Base-by-base conservation (phyloP, 2,888 invertebrate species). In the Apotomis capreana region DNA sequence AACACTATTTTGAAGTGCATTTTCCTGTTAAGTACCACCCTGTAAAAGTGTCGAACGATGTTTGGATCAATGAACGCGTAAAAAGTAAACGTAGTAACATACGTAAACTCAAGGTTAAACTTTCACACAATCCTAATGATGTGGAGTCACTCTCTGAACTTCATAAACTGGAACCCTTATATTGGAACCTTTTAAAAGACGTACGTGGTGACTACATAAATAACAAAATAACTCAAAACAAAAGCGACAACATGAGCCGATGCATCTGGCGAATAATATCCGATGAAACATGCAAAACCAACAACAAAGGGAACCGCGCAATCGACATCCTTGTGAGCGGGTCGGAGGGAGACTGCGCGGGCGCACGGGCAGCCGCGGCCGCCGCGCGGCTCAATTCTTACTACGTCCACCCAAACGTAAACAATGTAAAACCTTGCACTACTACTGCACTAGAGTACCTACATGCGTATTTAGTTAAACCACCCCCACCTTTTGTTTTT, bases 81-180 rank as follows among this genome's bases (percentile, higher is more conserved):
- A 36, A 12, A 9, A 49, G 49, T 49, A 15, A 49, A 46, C 15
- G 15, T 15, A 15, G 15, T 15, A 3, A 46, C 15, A 61, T 61
- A 4, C 15, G 12, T 26, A 49, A 5, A 3, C 4, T 49, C 13
- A 61, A 61, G 26, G 3, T 12, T 4, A 26, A 15, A 10, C 9
- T 61, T 26, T 61, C 61, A 6, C 46, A 46, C 13, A 46, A 61
- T 9, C 49, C 26, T 10, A 15, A 49, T 49, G 61, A 61, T 46
- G 15, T 15, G 15, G 15, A 61, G 12, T 49, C 8, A 4, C 49
- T 15, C 13, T 15, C 26, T 9, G 15, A 49, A 4, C 26, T 49
- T 10, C 3, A 10, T 46, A 15, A 10, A 6, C 12, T 46, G 1
- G 61, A 61, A 26, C 15, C 26, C 5, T 49, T 26, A 10, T 61